Conservation (phyloP, 2,797 vertebrate species). For the Xyrichtys novacula region DNA sequence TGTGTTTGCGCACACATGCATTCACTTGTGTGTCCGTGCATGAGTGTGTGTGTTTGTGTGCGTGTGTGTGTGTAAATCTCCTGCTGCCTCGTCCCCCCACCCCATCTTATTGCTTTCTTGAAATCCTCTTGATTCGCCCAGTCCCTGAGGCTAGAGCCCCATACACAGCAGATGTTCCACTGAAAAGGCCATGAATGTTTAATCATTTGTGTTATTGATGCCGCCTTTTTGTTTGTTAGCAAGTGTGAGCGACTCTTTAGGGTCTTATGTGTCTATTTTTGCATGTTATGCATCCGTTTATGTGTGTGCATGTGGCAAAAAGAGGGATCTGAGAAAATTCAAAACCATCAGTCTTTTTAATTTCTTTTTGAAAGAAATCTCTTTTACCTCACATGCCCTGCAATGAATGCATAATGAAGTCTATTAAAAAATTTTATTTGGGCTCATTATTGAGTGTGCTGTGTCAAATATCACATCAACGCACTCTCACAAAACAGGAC, state of each 20-base stretch:
- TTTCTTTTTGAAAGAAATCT: constrained; percentile 16
- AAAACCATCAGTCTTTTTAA: constrained; percentile 33
- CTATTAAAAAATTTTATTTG: constrained; percentile 62
- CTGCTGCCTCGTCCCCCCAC: constrained; percentile 66
- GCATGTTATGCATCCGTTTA: constrained; percentile 58
- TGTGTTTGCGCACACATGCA: constrained; percentile 43
- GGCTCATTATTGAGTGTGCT: constrained; percentile 49
- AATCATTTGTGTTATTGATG: constrained; percentile 93
- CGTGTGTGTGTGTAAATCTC: constrained; percentile 77
- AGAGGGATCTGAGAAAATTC: constrained; percentile 27
- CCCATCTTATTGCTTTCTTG: constrained; percentile 88
- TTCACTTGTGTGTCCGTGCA: constrained; percentile 24
- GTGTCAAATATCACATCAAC: constrained; percentile 68
- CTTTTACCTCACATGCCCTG: constrained; percentile 37
- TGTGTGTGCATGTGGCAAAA: constrained; percentile 16
- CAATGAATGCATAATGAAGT: constrained; percentile 64
- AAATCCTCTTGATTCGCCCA: constrained; percentile 86
- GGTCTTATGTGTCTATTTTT: constrained; percentile 74
- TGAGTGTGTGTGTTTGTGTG: constrained; percentile 16
- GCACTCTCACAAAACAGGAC: constrained; percentile 53
- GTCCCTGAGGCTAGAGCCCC: constrained; percentile 85
- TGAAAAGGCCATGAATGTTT: constrained; percentile 90
- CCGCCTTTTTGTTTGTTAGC: constrained; percentile 84
- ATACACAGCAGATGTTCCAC: constrained; percentile 86
- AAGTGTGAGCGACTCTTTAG: constrained; percentile 76